Conservation (phyloP, 2,113 vertebrate species). For the Ceyx cyanopectus region DNA sequence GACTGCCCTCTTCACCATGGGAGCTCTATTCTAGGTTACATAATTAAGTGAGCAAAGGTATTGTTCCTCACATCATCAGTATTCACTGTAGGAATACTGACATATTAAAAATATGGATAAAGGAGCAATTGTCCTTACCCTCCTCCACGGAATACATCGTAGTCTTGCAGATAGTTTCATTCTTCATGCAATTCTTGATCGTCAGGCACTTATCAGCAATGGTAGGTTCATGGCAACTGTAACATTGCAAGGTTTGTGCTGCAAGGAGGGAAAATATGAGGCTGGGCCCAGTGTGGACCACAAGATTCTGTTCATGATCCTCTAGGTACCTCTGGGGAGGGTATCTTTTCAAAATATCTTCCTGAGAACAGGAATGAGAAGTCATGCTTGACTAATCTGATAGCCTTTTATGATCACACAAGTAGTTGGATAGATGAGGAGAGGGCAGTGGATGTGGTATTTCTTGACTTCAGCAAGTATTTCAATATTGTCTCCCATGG, state of each 20-base stretch:
- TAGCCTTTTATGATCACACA: too few species aligned
- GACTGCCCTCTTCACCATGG: accelerated
- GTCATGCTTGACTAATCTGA: too few species aligned
- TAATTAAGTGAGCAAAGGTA: neutral
- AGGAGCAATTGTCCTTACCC: neutral
- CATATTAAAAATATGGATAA: neutral
- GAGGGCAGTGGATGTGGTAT: too few species aligned
- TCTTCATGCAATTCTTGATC: neutral
- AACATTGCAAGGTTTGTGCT: slow-evolving; percentile 34
- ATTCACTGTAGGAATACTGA: neutral
- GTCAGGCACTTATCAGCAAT: neutral
- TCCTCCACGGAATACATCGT: slow-evolving; percentile 50
- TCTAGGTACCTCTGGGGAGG: neutral
- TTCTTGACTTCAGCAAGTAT: too few species aligned
- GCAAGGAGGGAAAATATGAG: neutral
- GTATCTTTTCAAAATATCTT: neutral
- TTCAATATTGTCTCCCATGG: too few species aligned
- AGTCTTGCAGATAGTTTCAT: slow-evolving; percentile 52
- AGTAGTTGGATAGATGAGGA: too few species aligned
- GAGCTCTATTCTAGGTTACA: neutral
- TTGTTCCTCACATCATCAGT: neutral
- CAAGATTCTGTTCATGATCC: accelerated
- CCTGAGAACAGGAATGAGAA: too few species aligned
- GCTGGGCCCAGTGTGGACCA: neutral
- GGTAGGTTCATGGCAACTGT: neutral